Conservation (phyloP, 1,140 invertebrate species). For the Lutraria rhynchaena region DNA sequence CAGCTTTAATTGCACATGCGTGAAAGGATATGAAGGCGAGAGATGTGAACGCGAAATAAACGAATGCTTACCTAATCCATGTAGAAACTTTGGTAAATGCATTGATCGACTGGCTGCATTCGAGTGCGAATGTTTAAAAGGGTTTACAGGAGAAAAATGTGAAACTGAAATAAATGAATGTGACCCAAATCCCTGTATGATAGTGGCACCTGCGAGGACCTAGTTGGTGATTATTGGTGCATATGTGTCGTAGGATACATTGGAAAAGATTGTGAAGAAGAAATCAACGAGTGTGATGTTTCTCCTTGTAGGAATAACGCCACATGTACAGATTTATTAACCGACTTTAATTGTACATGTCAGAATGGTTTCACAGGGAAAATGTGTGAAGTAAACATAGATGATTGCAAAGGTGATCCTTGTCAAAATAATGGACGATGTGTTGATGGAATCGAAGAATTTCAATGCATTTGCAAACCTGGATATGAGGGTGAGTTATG, state of each 20-base stretch:
- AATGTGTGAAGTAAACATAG: not conserved
- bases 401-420: slow-evolving; percentile 4
- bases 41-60: slow-evolving; percentile 2
- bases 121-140: slow-evolving; percentile 1
- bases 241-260: slow-evolving; percentile 7
- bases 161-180: slow-evolving; percentile 31
- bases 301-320: not conserved
- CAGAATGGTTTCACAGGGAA: not conserved
- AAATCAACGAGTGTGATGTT: slow-evolving; percentile 3
- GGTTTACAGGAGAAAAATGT: slow-evolving; percentile 9
- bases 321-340: not conserved
- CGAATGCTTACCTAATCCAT: slow-evolving; percentile 18
- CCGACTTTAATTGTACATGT: slow-evolving; percentile 7
- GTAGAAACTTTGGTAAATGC: slow-evolving; percentile 17
- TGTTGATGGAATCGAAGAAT: slow-evolving; percentile 3
- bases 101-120: not conserved
- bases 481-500: slow-evolving; percentile 36
- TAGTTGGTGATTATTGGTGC: not conserved
- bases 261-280: not conserved
- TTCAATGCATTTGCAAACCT: slow-evolving; percentile 5
- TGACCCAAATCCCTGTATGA: not conserved
- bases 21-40: not conserved
- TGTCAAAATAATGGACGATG: slow-evolving; percentile 33
- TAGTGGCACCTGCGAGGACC: slow-evolving; percentile 6
- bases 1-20: not conserved